Evolutionary conservation across 2,797 vertebrate genomes (phyloP).

Genomic region (Sebastes goodei): DNA sequence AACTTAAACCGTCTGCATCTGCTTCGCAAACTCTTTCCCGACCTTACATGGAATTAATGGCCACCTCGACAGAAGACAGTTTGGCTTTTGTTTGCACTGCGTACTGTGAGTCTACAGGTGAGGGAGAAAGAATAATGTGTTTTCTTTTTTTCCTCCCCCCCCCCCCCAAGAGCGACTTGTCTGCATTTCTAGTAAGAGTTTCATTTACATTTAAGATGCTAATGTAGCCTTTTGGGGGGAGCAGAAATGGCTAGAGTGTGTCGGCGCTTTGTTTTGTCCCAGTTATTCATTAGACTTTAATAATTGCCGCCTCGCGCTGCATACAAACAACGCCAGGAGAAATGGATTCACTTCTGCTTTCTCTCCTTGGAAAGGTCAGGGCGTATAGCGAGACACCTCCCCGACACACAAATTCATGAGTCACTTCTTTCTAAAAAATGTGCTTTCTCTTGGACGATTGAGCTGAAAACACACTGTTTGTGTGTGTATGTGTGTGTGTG

Average conservation of each 20-base stretch:
- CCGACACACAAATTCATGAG: constrained; percentile 16
- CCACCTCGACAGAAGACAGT: neutral
- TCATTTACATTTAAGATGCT: constrained; percentile 79
- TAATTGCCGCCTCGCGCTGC: constrained; percentile 65
- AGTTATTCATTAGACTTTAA: constrained; percentile 74
- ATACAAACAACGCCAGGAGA: constrained; percentile 55
- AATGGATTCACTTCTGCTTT: constrained; percentile 61
- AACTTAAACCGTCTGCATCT: neutral
- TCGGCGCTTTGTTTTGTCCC: constrained; percentile 60
- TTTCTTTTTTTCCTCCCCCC: neutral
- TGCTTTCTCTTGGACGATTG: constrained; percentile 47
- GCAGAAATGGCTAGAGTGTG: constrained; percentile 46
- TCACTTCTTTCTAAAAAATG: constrained; percentile 48
- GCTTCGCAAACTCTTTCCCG: neutral
- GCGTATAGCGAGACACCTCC: constrained; percentile 15
- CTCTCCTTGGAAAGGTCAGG: constrained; percentile 71
- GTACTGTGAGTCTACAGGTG: neutral
- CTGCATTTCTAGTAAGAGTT: constrained; percentile 67
- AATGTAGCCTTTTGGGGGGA: constrained; percentile 78
- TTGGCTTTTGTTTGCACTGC: neutral
- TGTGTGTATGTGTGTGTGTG: neutral
- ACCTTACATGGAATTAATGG: neutral
- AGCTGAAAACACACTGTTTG: constrained; percentile 16
- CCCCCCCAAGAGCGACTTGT: constrained; percentile 6
- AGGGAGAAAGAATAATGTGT: neutral